Percentiles rank a stretch among this genome's conserved stretches.
Evolutionary conservation across 2,797 vertebrate species (phyloP).

Genomic region (Sebastes paucispinis): DNA sequence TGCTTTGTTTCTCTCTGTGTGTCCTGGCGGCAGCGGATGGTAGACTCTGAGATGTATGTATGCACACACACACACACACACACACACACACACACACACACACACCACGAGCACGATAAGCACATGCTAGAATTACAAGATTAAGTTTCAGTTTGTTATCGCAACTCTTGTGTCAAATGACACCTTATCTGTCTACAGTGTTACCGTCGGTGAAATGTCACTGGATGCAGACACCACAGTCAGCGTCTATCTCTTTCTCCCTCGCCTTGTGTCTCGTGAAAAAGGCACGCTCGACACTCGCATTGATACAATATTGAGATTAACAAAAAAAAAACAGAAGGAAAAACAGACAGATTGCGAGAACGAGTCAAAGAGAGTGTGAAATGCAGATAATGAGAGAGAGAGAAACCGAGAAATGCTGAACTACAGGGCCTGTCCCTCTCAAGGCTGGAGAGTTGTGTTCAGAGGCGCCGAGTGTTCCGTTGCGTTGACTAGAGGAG

Average conservation of each 20-base stretch:
- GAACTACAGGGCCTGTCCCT: constrained; percentile 52
- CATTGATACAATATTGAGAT: constrained; percentile 53
- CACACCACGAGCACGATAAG: not conserved
- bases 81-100: not conserved
- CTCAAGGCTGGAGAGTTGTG: constrained; percentile 55
- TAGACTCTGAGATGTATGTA: not conserved
- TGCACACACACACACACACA: not conserved
- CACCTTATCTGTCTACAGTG: constrained; percentile 38
- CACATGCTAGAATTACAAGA: constrained; percentile 13
- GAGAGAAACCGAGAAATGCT: constrained; percentile 16
- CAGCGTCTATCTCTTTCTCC: constrained; percentile 13
- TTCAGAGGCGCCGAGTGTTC: constrained; percentile 62
- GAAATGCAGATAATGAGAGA: constrained; percentile 41
- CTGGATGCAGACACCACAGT: constrained; percentile 28
- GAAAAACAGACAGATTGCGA: constrained; percentile 7
- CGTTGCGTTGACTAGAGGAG: constrained; percentile 67
- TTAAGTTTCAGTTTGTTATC: constrained; percentile 43
- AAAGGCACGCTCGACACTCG: constrained; percentile 1
- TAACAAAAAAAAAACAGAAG: not conserved
- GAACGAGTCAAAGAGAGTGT: constrained; percentile 5
- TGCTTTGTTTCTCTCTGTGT: constrained; percentile 31
- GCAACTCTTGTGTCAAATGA: constrained; percentile 34
- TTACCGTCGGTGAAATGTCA: constrained; percentile 43
- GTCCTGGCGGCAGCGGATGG: constrained; percentile 15
- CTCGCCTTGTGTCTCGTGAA: constrained; percentile 11